phyloP scores from a whole-genome alignment of 2,113 vertebrate genomes.

The Pardalotus punctatus region DNA sequence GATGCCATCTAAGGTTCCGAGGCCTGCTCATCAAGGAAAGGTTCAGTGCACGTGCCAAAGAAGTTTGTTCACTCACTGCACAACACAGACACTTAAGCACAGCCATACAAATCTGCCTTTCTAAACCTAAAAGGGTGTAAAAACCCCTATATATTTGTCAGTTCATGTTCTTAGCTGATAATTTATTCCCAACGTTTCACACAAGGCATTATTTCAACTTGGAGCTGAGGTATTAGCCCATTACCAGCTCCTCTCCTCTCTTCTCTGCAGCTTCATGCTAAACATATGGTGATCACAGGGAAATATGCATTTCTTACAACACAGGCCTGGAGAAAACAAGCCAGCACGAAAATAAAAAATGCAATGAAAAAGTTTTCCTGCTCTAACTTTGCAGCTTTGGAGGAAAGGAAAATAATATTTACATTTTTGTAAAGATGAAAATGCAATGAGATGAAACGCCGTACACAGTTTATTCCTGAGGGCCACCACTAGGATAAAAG shows the following conservation, averaged over 20 bases:
- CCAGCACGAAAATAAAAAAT: background rate
- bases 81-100: background rate
- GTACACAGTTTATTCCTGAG: conserved; percentile 55
- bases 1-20: background rate
- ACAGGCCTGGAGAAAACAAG: conserved; percentile 3
- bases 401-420: conserved; percentile 54
- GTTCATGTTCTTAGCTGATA: background rate
- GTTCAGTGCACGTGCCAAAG: background rate
- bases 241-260: background rate
- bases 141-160: background rate
- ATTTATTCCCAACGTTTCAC: conserved; percentile 31
- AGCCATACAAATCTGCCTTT: conserved; percentile 24
- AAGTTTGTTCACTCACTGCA: background rate
- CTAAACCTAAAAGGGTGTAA: conserved; percentile 33
- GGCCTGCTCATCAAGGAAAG: background rate
- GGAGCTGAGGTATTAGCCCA: conserved; percentile 32
- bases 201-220: conserved; percentile 26
- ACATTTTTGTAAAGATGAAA: conserved; percentile 63
- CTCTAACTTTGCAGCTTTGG: conserved; percentile 49
- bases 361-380: conserved; percentile 47
- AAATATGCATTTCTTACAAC: conserved; percentile 18
- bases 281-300: conserved; percentile 21
- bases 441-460: conserved; percentile 52
- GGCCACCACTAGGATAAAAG: conserved; percentile 68
- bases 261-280: background rate